Conservation (phyloP, 2,797 vertebrate genomes). For the Sarcophilus harrisii region DNA sequence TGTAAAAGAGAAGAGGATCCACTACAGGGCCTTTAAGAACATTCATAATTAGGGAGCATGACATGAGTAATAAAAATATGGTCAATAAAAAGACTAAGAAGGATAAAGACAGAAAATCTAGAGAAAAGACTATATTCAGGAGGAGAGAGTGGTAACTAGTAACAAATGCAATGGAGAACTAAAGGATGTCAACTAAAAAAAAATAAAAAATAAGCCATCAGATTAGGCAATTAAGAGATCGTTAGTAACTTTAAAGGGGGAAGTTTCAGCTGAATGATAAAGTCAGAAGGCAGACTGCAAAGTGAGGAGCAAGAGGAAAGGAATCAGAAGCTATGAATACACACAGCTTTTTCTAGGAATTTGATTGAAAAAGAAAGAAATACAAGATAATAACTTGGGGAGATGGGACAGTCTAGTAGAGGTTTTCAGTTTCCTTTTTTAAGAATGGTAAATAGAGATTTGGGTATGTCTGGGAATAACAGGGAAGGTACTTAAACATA, state of each 20-base stretch:
- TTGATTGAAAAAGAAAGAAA: neutral
- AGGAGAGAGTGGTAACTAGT: neutral
- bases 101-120: neutral
- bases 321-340: neutral
- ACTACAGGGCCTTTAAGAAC: neutral
- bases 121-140: neutral
- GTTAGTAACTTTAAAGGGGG: neutral
- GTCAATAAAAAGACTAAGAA: neutral
- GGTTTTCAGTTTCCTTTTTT: neutral
- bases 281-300: neutral
- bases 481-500: neutral
- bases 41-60: neutral
- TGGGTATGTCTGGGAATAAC: neutral
- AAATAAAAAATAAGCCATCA: neutral
- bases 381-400: neutral
- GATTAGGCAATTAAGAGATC: neutral
- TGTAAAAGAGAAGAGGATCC: neutral
- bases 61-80: neutral
- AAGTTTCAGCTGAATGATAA: neutral
- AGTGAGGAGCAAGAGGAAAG: neutral
- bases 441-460: neutral
- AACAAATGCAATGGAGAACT: neutral
- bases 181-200: neutral
- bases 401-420: neutral
- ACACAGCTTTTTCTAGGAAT: neutral